Percentiles rank a stretch among this genome's conserved stretches.
Evolutionary conservation across 2,113 vertebrate genomes (phyloP).

Genomic region (Dicerorhinus sumatrensis): DNA sequence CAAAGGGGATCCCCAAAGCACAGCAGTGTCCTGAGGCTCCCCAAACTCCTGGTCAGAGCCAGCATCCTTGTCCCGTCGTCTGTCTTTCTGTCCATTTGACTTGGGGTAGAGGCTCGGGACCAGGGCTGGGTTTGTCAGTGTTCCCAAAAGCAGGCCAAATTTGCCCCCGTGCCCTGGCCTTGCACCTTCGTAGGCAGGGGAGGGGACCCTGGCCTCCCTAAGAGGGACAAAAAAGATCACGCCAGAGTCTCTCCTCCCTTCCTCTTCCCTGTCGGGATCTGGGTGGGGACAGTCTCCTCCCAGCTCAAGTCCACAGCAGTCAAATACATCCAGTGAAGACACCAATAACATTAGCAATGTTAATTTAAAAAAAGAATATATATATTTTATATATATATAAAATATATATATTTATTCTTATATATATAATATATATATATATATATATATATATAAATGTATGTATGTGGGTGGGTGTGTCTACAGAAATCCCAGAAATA

Average conservation of each 20-base stretch:
- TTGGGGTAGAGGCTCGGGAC: slow-evolving; percentile 38
- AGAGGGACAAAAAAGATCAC: not conserved
- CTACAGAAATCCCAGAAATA: slow-evolving; percentile 90
- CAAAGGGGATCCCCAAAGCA: slow-evolving; percentile 49
- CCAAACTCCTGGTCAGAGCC: slow-evolving; percentile 52
- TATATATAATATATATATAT: slow-evolving; percentile 88
- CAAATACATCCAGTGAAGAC: slow-evolving; percentile 91
- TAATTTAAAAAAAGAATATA: slow-evolving; percentile 88
- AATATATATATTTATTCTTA: slow-evolving; percentile 89
- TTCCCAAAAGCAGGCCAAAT: slow-evolving; percentile 65
- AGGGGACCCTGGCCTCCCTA: slow-evolving; percentile 52
- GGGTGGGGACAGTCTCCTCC: slow-evolving; percentile 79
- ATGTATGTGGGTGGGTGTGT: slow-evolving; percentile 90
- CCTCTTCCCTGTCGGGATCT: slow-evolving; percentile 83
- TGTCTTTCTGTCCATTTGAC: slow-evolving; percentile 63
- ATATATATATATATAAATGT: slow-evolving; percentile 88
- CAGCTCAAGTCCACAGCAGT: slow-evolving; percentile 91
- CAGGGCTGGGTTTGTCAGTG: slow-evolving; percentile 79
- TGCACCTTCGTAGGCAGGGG: slow-evolving; percentile 41
- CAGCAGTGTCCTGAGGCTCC: slow-evolving; percentile 60
- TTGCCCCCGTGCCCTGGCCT: slow-evolving; percentile 74
- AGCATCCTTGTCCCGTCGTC: slow-evolving; percentile 30
- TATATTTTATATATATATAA: slow-evolving; percentile 85
- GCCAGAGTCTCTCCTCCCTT: slow-evolving; percentile 51
- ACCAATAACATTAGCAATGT: slow-evolving; percentile 92